A percentile compares a stretch with the other conserved stretches of the same genome.
These are phyloP conservation scores for Pyrocephalus nanus DNA, from an alignment of 2,797 vertebrate species.

Conservation along the genomic window DNA sequence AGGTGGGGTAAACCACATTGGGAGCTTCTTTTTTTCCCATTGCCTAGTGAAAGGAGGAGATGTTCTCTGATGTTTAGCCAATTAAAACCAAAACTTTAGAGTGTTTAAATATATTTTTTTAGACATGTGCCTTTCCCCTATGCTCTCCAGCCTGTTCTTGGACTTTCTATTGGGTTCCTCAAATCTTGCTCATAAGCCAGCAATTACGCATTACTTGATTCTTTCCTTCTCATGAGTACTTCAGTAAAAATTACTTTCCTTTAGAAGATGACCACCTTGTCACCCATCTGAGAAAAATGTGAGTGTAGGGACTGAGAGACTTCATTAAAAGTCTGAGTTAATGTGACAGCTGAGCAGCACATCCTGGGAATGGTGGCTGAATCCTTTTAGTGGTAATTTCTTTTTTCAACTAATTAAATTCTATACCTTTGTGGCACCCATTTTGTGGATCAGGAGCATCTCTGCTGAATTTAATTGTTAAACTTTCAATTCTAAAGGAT, in stretches of 20 bases:
- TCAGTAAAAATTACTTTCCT: neutral
- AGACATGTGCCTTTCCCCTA: fast-evolving
- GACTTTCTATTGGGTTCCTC: neutral
- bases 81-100: neutral
- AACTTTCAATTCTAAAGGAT: neutral
- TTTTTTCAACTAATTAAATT: neutral
- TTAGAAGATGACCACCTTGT: neutral
- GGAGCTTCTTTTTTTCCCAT: neutral
- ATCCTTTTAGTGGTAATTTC: neutral
- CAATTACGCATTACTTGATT: neutral
- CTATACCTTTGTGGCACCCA: neutral
- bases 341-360: neutral
- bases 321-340: neutral
- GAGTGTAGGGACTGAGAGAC: neutral
- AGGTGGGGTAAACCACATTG: neutral
- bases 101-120: neutral
- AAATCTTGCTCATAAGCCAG: neutral
- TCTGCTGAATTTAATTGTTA: neutral
- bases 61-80: fast-evolving
- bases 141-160: neutral
- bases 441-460: neutral
- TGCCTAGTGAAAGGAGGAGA: neutral
- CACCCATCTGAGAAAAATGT: neutral
- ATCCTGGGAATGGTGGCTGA: neutral
- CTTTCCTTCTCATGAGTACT: neutral